Evolutionary conservation across 2,113 vertebrate genomes (phyloP).

Genomic region (Catharus fuscescens): DNA sequence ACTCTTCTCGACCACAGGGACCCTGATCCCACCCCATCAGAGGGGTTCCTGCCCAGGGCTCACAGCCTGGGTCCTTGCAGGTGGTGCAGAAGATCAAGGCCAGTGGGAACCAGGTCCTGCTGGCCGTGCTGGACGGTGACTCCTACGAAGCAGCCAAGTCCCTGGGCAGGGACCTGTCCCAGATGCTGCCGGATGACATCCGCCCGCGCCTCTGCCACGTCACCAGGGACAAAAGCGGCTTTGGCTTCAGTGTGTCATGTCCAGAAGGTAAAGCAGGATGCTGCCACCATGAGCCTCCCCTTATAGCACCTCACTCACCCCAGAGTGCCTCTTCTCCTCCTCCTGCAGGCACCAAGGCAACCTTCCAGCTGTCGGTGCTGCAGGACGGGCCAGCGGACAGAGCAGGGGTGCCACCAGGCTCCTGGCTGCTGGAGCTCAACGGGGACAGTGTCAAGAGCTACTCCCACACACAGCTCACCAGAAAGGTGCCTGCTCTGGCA

Average conservation of each 20-base stretch:
- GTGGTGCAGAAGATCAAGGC: conserved; percentile 83
- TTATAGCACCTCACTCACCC: accelerated
- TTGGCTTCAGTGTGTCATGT: conserved; percentile 79
- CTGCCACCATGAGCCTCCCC: accelerated
- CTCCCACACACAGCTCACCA: conserved; percentile 46
- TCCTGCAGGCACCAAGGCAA: conserved; percentile 77
- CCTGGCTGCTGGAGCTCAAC: conserved; percentile 88
- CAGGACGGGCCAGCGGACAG: conserved; percentile 82
- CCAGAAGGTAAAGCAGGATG: conserved; percentile 37
- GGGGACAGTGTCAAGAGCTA: conserved; percentile 77
- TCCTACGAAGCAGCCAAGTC: conserved; percentile 68
- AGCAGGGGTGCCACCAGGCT: conserved; percentile 82
- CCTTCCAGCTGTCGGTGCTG: conserved; percentile 78
- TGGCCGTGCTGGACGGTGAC: conserved; percentile 75
- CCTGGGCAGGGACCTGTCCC: conserved; percentile 46
- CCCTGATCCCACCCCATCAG: neutral
- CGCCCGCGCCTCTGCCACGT: conserved; percentile 84
- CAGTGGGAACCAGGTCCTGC: conserved; percentile 82
- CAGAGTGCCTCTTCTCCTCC: neutral
- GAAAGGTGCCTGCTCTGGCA: conserved; percentile 69
- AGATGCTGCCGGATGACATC: conserved; percentile 45
- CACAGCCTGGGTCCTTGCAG: conserved; percentile 58
- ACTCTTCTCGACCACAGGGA: accelerated
- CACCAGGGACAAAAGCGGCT: conserved; percentile 71
- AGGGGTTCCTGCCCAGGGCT: neutral